These are phyloP conservation scores for Xiphophorus couchianus DNA, from an alignment of 2,113 vertebrate species.

Conservation along the genomic window DNA sequence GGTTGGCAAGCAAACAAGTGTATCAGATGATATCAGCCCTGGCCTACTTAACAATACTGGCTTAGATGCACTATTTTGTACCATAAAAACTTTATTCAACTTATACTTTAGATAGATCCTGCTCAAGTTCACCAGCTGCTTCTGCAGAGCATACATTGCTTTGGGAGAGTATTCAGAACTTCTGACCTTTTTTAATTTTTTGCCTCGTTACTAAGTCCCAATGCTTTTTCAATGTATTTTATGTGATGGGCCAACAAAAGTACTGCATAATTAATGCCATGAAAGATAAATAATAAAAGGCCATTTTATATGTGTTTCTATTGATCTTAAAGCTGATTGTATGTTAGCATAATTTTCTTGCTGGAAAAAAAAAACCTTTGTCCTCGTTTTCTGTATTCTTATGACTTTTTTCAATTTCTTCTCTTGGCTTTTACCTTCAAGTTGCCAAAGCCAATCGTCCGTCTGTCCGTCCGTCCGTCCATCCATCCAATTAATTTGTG, in stretches of 20 bases:
- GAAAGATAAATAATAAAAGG: not conserved
- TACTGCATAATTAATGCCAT: not conserved
- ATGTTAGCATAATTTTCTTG: not conserved
- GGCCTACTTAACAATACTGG: slow-evolving; percentile 72
- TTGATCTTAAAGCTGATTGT: not conserved
- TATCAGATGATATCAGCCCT: slow-evolving; percentile 77
- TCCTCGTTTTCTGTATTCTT: not conserved
- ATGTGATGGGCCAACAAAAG: not conserved
- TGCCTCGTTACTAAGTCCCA: not conserved
- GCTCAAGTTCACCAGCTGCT: slow-evolving; percentile 31
- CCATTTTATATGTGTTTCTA: not conserved
- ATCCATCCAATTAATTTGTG: no score
- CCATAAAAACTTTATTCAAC: slow-evolving; percentile 53
- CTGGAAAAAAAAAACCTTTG: not conserved
- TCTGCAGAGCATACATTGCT: no score
- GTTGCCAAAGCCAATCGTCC: no score
- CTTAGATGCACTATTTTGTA: slow-evolving; percentile 34
- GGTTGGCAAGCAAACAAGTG: slow-evolving; percentile 75
- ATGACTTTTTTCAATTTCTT: no score
- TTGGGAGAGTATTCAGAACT: not conserved
- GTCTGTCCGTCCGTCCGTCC: no score
- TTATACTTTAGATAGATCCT: slow-evolving; percentile 44
- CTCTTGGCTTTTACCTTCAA: no score
- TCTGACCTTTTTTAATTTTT: not conserved
- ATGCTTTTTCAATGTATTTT: not conserved